These are phyloP conservation scores for Lepidurus arcticus DNA, from an alignment of 1,140 invertebrate species.

Conservation along the genomic window DNA sequence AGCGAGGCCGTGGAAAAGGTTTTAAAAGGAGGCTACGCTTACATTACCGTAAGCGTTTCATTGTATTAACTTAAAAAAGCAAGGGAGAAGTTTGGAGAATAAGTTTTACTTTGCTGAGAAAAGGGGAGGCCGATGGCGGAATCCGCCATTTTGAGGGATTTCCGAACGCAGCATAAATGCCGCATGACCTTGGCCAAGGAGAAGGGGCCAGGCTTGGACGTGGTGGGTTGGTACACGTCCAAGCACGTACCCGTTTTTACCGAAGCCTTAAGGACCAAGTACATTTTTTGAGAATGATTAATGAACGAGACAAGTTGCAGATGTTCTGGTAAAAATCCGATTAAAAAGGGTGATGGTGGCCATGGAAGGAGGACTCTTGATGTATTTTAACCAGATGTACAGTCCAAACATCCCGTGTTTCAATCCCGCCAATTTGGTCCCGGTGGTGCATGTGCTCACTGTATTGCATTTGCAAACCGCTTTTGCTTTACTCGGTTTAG, in stretches of 20 bases:
- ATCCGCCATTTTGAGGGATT: slow-evolving; percentile 1
- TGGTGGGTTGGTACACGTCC: background rate
- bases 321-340: background rate
- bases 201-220: background rate
- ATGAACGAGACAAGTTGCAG: background rate
- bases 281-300: background rate
- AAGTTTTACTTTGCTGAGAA: background rate
- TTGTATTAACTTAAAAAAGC: background rate
- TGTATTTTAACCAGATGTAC: background rate
- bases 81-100: background rate
- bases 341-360: background rate
- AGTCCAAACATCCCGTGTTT: background rate
- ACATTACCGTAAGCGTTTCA: background rate
- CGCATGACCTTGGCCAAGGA: slow-evolving; percentile 5
- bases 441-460: background rate
- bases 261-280: background rate
- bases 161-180: background rate
- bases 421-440: slow-evolving; percentile 2
- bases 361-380: background rate
- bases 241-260: background rate
- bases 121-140: background rate
- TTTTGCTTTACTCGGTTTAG: background rate
- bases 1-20: background rate
- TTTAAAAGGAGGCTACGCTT: background rate
- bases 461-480: background rate